These are phyloP conservation scores for Archivesica marissinica DNA, from an alignment of 1,140 invertebrate species.

Conservation along the genomic window DNA sequence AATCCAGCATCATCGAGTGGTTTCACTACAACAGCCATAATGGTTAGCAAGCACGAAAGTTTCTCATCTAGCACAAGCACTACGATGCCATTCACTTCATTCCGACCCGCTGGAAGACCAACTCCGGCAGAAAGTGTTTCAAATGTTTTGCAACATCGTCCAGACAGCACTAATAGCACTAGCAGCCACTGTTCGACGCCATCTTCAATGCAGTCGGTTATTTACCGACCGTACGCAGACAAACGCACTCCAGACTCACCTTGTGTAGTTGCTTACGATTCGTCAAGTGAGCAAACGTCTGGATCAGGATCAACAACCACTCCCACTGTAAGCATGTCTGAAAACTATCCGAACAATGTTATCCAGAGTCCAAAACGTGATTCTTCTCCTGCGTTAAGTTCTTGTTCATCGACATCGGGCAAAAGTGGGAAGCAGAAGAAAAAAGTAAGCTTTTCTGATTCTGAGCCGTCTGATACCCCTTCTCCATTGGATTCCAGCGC, in stretches of 20 bases:
- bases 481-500: slow-evolving; percentile 57
- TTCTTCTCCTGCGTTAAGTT: slow-evolving; percentile 43
- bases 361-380: slow-evolving; percentile 24
- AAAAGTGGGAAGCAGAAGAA: slow-evolving; percentile 63
- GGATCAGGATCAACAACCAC: slow-evolving; percentile 49
- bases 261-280: slow-evolving; percentile 55
- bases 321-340: slow-evolving; percentile 41
- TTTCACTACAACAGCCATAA: slow-evolving; percentile 50
- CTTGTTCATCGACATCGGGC: slow-evolving; percentile 45
- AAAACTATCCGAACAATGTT: background rate
- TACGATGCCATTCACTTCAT: slow-evolving; percentile 69
- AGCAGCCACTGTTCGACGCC: slow-evolving; percentile 79
- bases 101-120: slow-evolving; percentile 59
- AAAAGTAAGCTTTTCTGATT: slow-evolving; percentile 74
- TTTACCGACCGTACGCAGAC: slow-evolving; percentile 69
- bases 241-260: slow-evolving; percentile 40
- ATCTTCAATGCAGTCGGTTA: slow-evolving; percentile 76
- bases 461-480: slow-evolving; percentile 67
- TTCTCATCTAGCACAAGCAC: slow-evolving; percentile 53
- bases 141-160: slow-evolving; percentile 61
- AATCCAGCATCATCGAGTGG: slow-evolving; percentile 44
- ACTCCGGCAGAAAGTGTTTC: slow-evolving; percentile 39
- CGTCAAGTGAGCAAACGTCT: slow-evolving; percentile 60
- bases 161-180: slow-evolving; percentile 77
- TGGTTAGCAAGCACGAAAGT: slow-evolving; percentile 54